Base-by-base conservation (phyloP, 2,888 invertebrate genomes). In the Ceratothoa steindachneri region DNA sequence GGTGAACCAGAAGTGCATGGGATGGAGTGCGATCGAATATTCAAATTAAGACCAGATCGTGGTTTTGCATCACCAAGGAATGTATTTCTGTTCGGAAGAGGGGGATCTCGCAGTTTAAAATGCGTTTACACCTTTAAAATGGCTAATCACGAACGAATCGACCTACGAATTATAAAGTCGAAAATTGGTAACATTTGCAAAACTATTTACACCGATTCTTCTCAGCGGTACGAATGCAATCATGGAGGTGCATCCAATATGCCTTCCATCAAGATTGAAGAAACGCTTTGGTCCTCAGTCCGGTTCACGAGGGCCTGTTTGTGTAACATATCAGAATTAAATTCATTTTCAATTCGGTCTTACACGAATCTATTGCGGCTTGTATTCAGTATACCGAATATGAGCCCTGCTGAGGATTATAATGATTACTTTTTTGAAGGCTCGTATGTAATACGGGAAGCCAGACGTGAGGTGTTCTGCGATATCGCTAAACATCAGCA, bases 381-480 rank as follows among this genome's bases (percentile, higher is more conserved):
- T 0, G 89, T 89, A 82, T 91, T 92, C 83, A 88, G 89, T 27
- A 88, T 92, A 2, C 89, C 89, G 12, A 87, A 89, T 83, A 92
- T 93, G 93, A 90, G 90, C 85, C 90, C 91, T 71, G 89, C 90
- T 5, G 90, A 93, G 84, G 91, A 93, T 85, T 91, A 91, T 82
- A 88, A 90, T 73, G 89, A 90, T 82, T 92, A 91, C 84, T 89
- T 89, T 82, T 91, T 93, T 85, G 92, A 92, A 82, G 85, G 84
- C 5, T 83, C 83, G 69, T 85, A 83, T 81, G 83, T 84, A 73
- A 85, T 85, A 74, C 79, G 84, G 1, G 74, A 77, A 5, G 65
- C 67, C 1, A 65, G 27, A 66, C 31, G 31, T 29, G 31, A 30
- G 9, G 41, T 55, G 15, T 55, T 55, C 5, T 55, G 55, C 19